Evolutionary conservation across 2,797 vertebrate species (phyloP).

Genomic region (Sebastes aleutianus): DNA sequence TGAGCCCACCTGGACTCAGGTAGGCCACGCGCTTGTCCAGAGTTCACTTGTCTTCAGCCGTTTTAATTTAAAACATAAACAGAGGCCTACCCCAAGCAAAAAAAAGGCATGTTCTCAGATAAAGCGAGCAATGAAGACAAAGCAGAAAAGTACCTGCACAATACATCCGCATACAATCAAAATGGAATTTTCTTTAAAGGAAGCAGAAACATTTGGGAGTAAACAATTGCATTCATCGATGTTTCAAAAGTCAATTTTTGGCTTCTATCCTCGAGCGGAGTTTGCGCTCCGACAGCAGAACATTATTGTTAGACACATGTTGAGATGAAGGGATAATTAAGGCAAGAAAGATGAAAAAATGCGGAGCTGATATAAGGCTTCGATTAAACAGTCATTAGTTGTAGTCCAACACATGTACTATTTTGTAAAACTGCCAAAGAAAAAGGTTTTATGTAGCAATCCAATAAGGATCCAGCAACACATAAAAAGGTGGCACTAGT

Average conservation of each 20-base stretch:
- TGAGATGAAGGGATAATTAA: not conserved
- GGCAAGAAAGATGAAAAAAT: not conserved
- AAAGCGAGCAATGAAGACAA: conserved; percentile 67
- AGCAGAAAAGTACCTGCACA: conserved; percentile 70
- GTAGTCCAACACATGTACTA: not conserved
- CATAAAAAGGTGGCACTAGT: conserved; percentile 6
- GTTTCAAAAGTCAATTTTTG: conserved; percentile 43
- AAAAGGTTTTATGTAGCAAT: not conserved
- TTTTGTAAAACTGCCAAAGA: not conserved
- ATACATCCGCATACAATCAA: conserved; percentile 60
- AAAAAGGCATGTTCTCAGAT: conserved; percentile 57
- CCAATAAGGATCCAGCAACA: conserved; percentile 13
- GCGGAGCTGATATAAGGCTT: conserved; percentile 33
- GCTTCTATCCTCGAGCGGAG: conserved; percentile 10
- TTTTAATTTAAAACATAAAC: conserved; percentile 85
- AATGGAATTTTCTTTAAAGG: conserved; percentile 62
- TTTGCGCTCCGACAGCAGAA: conserved; percentile 15
- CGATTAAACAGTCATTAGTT: conserved; percentile 1
- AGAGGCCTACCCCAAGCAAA: conserved; percentile 71
- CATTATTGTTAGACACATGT: not conserved
- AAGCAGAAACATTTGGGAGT: conserved; percentile 40
- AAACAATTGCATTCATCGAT: conserved; percentile 28
- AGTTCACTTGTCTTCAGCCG: conserved; percentile 78
- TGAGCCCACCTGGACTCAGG: conserved; percentile 63
- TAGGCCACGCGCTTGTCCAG: conserved; percentile 62